Conservation (phyloP, 2,797 vertebrate genomes). For the Trachops cirrhosus region DNA sequence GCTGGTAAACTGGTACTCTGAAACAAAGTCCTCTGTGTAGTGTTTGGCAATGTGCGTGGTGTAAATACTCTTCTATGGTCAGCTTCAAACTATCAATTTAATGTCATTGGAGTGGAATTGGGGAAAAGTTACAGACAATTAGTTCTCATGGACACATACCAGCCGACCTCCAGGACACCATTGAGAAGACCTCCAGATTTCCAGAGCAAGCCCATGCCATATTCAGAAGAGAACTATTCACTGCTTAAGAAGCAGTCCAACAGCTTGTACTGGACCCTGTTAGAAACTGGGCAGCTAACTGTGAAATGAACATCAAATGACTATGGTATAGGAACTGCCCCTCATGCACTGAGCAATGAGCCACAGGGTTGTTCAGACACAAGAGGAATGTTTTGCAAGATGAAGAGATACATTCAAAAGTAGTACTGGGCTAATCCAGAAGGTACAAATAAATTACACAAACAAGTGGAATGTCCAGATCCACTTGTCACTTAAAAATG, state of each 20-base stretch:
- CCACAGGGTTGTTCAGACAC: neutral
- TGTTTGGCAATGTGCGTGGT: neutral
- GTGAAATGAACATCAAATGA: neutral
- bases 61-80: neutral
- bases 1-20: neutral
- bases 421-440: neutral
- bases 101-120: neutral
- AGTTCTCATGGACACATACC: neutral
- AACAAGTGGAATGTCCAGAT: too few relatives aligned
- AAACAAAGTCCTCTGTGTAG: neutral
- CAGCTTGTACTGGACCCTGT: neutral
- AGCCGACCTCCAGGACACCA: neutral
- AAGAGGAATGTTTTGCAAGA: neutral
- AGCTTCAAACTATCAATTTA: neutral
- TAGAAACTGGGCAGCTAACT: neutral
- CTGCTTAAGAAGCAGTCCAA: neutral
- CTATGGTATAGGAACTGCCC: neutral
- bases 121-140: neutral
- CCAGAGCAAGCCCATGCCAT: neutral
- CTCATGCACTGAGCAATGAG: neutral
- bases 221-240: neutral
- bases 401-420: neutral
- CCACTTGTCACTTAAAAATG: neutral
- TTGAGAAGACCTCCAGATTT: neutral
- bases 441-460: neutral